Evolutionary conservation across 2,113 vertebrate genomes (phyloP).

Genomic region (Catharus fuscescens): DNA sequence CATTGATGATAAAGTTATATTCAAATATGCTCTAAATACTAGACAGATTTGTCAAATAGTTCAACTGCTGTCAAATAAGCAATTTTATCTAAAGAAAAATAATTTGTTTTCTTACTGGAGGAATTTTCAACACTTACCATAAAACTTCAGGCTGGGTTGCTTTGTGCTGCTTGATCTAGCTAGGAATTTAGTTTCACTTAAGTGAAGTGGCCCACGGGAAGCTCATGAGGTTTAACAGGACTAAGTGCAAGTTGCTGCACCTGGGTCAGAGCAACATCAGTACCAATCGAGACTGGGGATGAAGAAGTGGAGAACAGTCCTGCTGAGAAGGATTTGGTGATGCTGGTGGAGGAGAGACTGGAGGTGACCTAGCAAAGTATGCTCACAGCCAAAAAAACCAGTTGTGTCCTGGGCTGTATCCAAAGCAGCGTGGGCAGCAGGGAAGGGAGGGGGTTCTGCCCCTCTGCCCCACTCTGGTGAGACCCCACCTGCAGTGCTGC

Average conservation of each 20-base stretch:
- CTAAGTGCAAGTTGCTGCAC: neutral
- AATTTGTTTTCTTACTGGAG: neutral
- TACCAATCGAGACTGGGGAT: neutral
- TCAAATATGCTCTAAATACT: neutral
- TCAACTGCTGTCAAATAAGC: neutral
- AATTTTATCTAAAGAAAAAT: neutral
- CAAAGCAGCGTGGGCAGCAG: fast-evolving
- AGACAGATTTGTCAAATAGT: neutral
- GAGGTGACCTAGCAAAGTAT: no score
- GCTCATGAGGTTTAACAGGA: neutral
- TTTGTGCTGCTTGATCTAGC: neutral
- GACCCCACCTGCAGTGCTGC: fast-evolving
- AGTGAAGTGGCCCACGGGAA: neutral
- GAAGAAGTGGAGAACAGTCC: neutral
- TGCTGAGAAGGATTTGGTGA: neutral
- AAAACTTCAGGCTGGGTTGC: neutral
- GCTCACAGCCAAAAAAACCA: neutral
- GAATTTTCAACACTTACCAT: neutral
- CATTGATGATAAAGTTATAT: neutral
- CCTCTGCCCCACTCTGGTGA: neutral
- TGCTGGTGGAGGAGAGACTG: no score
- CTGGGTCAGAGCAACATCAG: no score
- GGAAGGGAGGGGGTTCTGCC: neutral
- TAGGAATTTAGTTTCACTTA: neutral
- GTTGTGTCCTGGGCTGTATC: neutral